These are phyloP conservation scores for Triplophysa bombifrons DNA, from an alignment of 2,797 vertebrate species.

Conservation along the genomic window DNA sequence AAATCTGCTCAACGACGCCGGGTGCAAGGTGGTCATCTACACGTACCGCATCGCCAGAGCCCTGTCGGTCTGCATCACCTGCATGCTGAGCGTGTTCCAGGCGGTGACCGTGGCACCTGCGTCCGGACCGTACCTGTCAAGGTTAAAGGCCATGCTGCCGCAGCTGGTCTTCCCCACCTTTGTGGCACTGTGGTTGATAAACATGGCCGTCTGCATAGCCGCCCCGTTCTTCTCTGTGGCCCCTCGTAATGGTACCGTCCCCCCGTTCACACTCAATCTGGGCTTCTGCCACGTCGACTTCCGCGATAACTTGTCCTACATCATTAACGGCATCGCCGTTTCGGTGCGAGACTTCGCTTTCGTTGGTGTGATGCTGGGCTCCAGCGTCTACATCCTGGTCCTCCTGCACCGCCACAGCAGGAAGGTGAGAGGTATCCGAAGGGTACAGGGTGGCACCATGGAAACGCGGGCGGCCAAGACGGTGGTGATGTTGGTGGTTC, in stretches of 20 bases:
- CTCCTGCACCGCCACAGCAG: conserved; percentile 75
- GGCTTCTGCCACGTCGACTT: conserved; percentile 81
- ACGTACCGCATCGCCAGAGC: conserved; percentile 76
- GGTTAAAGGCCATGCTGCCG: conserved; percentile 70
- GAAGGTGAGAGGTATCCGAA: conserved; percentile 67
- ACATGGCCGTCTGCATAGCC: conserved; percentile 78
- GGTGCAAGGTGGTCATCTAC: conserved; percentile 81
- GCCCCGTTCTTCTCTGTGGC: conserved; percentile 77
- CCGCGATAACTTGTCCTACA: conserved; percentile 74
- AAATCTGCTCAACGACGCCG: conserved; percentile 71
- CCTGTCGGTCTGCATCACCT: conserved; percentile 80
- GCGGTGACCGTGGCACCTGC: conserved; percentile 71
- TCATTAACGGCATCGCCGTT: conserved; percentile 75
- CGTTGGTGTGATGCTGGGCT: conserved; percentile 78
- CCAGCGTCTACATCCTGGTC: conserved; percentile 78
- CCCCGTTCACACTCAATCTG: conserved; percentile 79
- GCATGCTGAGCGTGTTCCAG: conserved; percentile 82
- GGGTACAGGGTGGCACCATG: conserved; percentile 62
- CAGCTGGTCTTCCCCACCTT: conserved; percentile 74
- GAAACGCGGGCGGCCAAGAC: conserved; percentile 78
- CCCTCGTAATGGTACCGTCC: conserved; percentile 75
- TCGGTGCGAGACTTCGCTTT: conserved; percentile 78
- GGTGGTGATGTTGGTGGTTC: conserved; percentile 76
- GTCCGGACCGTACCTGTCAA: conserved; percentile 58
- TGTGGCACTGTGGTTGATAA: conserved; percentile 74